phyloP scores from a whole-genome alignment of 2,113 vertebrate genomes.

The sheep (Ovis aries) region ARS-UI_Ramb_v3.0 NC_056070.1:11409501-11410000 shows the following conservation, averaged over 20 bases:
- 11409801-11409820: not conserved
- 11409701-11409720: not conserved
- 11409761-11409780: not conserved
- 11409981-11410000: not conserved
- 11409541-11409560: not conserved
- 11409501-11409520: not conserved
- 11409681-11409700: not conserved
- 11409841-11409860: not conserved
- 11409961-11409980: not conserved
- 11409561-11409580: not conserved
- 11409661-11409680: not conserved
- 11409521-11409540: rapidly evolving
- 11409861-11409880: not conserved
- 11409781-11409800: not conserved
- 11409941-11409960: not conserved
- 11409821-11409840: not conserved
- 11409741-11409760: not conserved
- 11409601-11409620: not conserved
- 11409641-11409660: not conserved
- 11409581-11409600: not conserved
- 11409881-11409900: not conserved
- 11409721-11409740: not conserved
- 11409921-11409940: not conserved
- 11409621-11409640: not conserved
- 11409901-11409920: not conserved